phyloP scores from a whole-genome alignment of 1,140 invertebrate species.

The Aphelinus atriplicis region DNA sequence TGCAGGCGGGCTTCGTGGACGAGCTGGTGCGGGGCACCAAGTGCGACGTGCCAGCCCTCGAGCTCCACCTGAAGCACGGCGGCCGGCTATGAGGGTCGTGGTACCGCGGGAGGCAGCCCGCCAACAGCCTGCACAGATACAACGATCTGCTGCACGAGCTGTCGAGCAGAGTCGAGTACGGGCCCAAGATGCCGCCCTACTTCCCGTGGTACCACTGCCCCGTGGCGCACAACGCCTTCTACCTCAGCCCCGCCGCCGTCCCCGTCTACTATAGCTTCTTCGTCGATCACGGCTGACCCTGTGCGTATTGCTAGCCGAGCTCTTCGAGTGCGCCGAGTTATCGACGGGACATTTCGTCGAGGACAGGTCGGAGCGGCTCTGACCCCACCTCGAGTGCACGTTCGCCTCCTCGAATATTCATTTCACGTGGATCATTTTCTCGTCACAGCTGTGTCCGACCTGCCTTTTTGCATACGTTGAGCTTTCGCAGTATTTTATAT shows the following conservation, averaged over 20 bases:
- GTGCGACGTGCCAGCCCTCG: slow-evolving; percentile 51
- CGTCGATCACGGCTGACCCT: slow-evolving; percentile 38
- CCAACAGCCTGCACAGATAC: neutral
- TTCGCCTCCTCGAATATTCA: too few species aligned
- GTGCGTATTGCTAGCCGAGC: too few species aligned
- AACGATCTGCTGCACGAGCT: neutral
- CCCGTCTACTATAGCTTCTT: slow-evolving; percentile 36
- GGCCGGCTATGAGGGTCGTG: slow-evolving; percentile 43
- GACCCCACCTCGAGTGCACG: too few species aligned
- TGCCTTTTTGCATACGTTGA: too few species aligned
- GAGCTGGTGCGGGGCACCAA: slow-evolving; percentile 66
- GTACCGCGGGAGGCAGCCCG: slow-evolving; percentile 45
- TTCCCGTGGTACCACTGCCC: slow-evolving; percentile 41
- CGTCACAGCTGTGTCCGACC: too few species aligned
- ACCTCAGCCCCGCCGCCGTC: neutral
- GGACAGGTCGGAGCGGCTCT: too few species aligned
- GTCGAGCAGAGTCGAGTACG: slow-evolving; percentile 2
- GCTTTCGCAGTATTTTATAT: too few species aligned
- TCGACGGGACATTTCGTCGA: too few species aligned
- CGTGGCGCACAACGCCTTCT: neutral
- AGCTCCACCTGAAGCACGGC: slow-evolving; percentile 5
- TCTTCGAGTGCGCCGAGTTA: too few species aligned
- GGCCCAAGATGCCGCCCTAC: slow-evolving; percentile 9
- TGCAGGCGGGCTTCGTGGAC: slow-evolving; percentile 66
- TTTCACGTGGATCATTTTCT: too few species aligned